Base-by-base conservation (phyloP, 2,888 invertebrate species). In the Cerastis rubricosa region DNA sequence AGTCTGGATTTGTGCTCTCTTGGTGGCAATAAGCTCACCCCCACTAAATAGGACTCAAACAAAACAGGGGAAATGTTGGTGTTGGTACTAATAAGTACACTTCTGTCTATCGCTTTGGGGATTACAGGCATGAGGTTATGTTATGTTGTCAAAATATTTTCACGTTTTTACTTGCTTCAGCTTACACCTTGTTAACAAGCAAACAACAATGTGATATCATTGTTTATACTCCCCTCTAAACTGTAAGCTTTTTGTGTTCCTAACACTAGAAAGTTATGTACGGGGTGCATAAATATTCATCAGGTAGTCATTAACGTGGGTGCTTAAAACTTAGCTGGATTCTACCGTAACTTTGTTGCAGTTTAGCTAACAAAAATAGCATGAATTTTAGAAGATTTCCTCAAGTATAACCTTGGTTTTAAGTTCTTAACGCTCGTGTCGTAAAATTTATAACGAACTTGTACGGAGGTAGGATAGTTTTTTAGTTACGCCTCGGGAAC, bases 271-370 rank as follows among this genome's bases (percentile, higher is more conserved):
- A 81, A 84, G 78, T 85, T 84, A 83, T 81, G 74, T 78, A 74
- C 78, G 75, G 40, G 75, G 40, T 67, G 74, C 78, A 85, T 89
- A 85, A 88, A 88, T 88, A 88, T 88, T 86, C 87, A 88, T 86
- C 78, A 83, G 73, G 77, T 64, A 85, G 80, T 85, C 80, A 80
- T 87, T 86, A 88, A 84, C 70, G 78, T 81, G 45, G 77, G 83
- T 83, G 81, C 79, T 87, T 82, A 73, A 89, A 84, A 85, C 81
- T 86, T 84, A 80, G 78, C 72, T 81, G 71, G 78, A 83, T 84
- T 86, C 80, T 57, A 73, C 71, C 71, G 71, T 80, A 84, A 82
- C 80, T 79, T 61, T 80, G 78, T 77, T 85, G 79, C 69, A 87
- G 77, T 74, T 80, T 71, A 72, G 43, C 51, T 76, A 74, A 68